Evolutionary conservation across 2,888 invertebrate genomes (phyloP).

Genomic region (Zootermopsis nevadensis): DNA sequence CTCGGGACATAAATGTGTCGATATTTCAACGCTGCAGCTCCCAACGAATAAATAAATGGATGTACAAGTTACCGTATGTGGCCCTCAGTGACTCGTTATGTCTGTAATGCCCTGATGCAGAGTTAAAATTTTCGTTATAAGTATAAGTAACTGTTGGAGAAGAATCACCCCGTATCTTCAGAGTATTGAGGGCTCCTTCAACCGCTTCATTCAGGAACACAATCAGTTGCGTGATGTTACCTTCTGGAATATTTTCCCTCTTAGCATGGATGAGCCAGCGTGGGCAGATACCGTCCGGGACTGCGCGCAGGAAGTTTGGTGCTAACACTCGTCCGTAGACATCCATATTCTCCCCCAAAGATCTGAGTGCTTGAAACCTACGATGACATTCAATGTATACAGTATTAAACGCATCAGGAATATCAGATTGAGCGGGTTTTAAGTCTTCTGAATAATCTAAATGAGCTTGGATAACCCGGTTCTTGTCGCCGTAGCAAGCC

Average conservation of each 20-base stretch:
- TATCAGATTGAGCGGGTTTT: not conserved
- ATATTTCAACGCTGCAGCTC: too few species aligned
- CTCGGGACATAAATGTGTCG: too few species aligned
- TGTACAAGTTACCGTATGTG: too few species aligned
- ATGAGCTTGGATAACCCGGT: not conserved
- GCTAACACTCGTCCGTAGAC: not conserved
- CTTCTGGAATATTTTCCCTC: slow-evolving; percentile 6
- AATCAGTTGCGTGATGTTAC: not conserved
- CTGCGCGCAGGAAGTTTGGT: not conserved
- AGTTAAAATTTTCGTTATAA: too few species aligned
- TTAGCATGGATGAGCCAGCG: slow-evolving; percentile 12
- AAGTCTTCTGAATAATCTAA: not conserved
- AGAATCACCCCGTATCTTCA: too few species aligned
- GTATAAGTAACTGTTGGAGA: too few species aligned
- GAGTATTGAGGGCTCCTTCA: too few species aligned
- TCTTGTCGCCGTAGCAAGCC: not conserved
- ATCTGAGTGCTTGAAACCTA: not conserved
- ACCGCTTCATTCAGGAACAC: too few species aligned
- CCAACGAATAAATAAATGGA: too few species aligned
- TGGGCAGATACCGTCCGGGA: not conserved
- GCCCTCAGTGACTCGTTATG: too few species aligned
- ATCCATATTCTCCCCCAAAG: not conserved
- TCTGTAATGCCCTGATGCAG: too few species aligned
- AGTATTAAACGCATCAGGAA: not conserved
- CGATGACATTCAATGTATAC: not conserved